Evolutionary conservation across 92 coral and sea anemone genomes (phyloP).

Genomic region (Porites cylindrica): DNA sequence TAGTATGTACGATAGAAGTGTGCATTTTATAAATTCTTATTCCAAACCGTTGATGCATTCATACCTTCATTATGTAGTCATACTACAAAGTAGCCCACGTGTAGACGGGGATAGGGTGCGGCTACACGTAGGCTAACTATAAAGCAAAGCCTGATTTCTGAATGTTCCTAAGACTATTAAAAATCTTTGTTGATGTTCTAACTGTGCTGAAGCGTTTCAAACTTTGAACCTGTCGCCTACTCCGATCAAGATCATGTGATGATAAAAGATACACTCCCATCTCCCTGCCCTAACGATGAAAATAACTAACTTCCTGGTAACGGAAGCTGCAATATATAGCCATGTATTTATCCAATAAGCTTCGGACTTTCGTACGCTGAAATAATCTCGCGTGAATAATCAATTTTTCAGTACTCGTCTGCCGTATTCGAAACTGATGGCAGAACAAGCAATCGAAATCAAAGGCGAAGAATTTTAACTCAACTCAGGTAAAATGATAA

Average conservation of each 20-base stretch:
- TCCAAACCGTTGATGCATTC: too few species aligned
- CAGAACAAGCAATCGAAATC: constrained; percentile 4
- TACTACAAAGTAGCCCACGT: too few species aligned
- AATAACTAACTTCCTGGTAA: constrained; percentile 40
- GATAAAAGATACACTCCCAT: constrained; percentile 12
- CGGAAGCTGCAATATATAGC: constrained; percentile 15
- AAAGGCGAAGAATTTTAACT: constrained; percentile 3
- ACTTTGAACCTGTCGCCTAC: constrained; percentile 13
- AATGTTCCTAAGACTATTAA: neutral
- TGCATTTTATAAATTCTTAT: too few species aligned
- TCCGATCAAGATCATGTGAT: neutral
- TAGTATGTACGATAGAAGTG: neutral
- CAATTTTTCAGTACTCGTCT: neutral
- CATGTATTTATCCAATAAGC: constrained; percentile 21
- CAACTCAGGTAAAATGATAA: constrained; percentile 20
- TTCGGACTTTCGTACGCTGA: constrained; percentile 1
- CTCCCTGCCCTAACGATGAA: constrained; percentile 31
- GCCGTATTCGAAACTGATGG: neutral
- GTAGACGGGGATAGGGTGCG: too few species aligned
- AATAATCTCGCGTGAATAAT: constrained; percentile 13
- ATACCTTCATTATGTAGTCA: too few species aligned
- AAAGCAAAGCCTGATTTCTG: neutral
- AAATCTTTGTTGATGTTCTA: neutral
- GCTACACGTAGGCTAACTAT: too few species aligned
- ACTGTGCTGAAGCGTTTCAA: neutral